phyloP scores from a whole-genome alignment of 2,888 invertebrate genomes.

The Craniophora ligustri region DNA sequence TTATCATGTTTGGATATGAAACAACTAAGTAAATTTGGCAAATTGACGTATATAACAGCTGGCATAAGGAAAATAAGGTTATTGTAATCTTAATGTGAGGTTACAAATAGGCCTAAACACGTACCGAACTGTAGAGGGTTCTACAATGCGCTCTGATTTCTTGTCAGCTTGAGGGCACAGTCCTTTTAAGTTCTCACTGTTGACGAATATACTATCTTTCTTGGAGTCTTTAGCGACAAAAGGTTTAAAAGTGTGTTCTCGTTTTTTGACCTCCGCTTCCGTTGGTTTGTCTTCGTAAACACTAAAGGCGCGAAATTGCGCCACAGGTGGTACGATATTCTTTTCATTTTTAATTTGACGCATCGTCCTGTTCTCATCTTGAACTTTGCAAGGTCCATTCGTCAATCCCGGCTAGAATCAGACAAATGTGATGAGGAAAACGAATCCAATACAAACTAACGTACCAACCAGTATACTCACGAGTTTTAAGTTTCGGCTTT shows the following conservation, averaged over 20 bases:
- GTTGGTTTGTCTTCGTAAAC: slow-evolving; percentile 91
- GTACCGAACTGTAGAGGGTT: slow-evolving; percentile 68
- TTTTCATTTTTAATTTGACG: slow-evolving; percentile 85
- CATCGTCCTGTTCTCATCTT: slow-evolving; percentile 83
- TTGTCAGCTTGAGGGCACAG: slow-evolving; percentile 75
- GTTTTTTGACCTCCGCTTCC: slow-evolving; percentile 81
- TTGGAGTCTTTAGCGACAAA: slow-evolving; percentile 78
- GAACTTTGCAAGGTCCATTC: slow-evolving; percentile 82
- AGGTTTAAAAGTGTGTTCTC: slow-evolving; percentile 81
- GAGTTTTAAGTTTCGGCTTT: slow-evolving; percentile 85
- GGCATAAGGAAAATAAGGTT: background rate
- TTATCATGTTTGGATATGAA: background rate
- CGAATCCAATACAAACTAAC: slow-evolving; percentile 15
- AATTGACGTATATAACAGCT: background rate
- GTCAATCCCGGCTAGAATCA: slow-evolving; percentile 78
- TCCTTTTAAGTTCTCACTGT: slow-evolving; percentile 75
- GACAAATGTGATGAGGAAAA: slow-evolving; percentile 15
- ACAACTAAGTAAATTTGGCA: too few relatives aligned
- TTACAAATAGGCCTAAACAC: slow-evolving; percentile 37
- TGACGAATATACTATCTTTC: slow-evolving; percentile 74
- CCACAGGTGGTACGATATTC: slow-evolving; percentile 89
- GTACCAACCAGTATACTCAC: slow-evolving; percentile 75
- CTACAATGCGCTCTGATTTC: slow-evolving; percentile 73
- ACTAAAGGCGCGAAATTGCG: slow-evolving; percentile 93
- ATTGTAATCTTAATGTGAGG: too few relatives aligned